These are phyloP conservation scores for Dendrolimus houi DNA, from an alignment of 2,888 invertebrate species.

Conservation along the genomic window DNA sequence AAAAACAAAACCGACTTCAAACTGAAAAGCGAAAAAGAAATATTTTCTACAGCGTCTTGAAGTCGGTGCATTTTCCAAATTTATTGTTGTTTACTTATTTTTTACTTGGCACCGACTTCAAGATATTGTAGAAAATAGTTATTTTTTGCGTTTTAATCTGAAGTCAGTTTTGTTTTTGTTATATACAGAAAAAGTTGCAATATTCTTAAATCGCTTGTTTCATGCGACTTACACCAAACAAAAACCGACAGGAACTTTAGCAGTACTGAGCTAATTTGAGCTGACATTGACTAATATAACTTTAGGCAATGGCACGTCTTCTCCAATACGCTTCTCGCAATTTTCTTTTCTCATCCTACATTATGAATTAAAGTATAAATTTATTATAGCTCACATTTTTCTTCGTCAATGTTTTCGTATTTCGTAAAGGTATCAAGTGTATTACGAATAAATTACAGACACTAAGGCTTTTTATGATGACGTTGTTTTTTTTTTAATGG, in stretches of 20 bases:
- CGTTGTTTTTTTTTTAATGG: no score
- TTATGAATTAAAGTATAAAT: conserved; percentile 6
- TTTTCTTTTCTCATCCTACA: conserved; percentile 6
- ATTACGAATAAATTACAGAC: neutral
- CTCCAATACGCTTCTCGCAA: conserved; percentile 8
- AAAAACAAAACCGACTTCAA: no score
- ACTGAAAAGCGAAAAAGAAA: no score
- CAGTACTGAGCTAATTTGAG: conserved; percentile 26
- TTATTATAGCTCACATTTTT: conserved; percentile 2
- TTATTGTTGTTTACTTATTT: no score
- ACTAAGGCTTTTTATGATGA: no score
- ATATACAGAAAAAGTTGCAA: no score
- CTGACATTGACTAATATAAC: conserved; percentile 33
- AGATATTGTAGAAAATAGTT: no score
- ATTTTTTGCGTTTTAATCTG: no score
- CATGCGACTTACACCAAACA: conserved; percentile 1
- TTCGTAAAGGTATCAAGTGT: neutral
- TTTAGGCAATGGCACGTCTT: conserved; percentile 19
- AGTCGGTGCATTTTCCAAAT: no score
- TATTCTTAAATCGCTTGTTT: neutral
- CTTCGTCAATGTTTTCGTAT: neutral
- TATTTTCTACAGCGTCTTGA: no score
- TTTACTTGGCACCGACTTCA: no score
- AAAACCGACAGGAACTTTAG: conserved; percentile 18
- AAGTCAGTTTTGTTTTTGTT: no score